Percentiles rank a stretch among this genome's conserved stretches.
These are phyloP conservation scores for Platypus cylindrus DNA, from an alignment of 2,888 invertebrate genomes.

Conservation along the genomic window DNA sequence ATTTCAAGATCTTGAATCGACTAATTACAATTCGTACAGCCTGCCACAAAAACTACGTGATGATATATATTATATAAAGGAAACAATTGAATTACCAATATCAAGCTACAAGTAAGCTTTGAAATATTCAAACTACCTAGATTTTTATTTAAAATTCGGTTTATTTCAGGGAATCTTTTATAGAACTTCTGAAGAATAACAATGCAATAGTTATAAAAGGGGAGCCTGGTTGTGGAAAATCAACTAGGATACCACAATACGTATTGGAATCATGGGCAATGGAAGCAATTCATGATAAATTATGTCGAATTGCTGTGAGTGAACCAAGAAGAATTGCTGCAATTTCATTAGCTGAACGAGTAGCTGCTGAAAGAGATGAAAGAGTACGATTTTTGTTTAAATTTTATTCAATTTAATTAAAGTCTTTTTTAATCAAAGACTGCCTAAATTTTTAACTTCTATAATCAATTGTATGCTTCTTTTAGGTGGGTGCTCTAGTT, in stretches of 20 bases:
- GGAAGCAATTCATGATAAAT: constrained; percentile 28
- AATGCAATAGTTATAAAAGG: constrained; percentile 51
- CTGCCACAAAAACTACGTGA: constrained; percentile 17
- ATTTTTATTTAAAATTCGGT: neutral
- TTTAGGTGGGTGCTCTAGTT: constrained; percentile 47
- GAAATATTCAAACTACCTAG: neutral
- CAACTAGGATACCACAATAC: constrained; percentile 55
- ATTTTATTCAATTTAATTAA: neutral
- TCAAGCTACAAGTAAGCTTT: constrained; percentile 30
- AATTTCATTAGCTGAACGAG: constrained; percentile 50
- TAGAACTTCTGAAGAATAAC: constrained; percentile 38
- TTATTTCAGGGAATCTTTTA: constrained; percentile 36
- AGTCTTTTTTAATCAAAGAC: too few species aligned
- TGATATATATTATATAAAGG: constrained; percentile 24
- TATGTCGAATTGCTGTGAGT: constrained; percentile 47
- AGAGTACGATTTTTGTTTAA: constrained; percentile 29
- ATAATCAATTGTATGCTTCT: constrained; percentile 8
- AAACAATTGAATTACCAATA: constrained; percentile 31
- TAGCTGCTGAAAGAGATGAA: constrained; percentile 51
- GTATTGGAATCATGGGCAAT: constrained; percentile 41
- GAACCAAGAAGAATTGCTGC: constrained; percentile 60
- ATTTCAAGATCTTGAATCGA: constrained; percentile 4
- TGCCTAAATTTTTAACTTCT: too few species aligned
- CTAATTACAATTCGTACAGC: constrained; percentile 8
- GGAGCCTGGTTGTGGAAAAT: constrained; percentile 64